A percentile compares a stretch with the other conserved stretches of the same genome.
These are phyloP conservation scores for Geotrupes spiniger DNA, from an alignment of 2,888 invertebrate genomes.

Conservation along the genomic window DNA sequence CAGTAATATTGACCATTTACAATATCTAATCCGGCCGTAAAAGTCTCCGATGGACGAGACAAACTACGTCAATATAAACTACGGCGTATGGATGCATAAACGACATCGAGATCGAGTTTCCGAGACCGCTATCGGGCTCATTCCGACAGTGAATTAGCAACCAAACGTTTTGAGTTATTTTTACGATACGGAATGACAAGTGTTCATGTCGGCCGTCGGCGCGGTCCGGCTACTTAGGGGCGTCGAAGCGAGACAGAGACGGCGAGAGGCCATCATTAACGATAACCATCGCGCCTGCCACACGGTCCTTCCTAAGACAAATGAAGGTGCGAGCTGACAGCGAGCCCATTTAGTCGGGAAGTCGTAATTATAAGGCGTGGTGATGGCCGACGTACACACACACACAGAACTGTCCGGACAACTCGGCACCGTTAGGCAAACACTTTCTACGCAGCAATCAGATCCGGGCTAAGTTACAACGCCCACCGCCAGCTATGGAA, in stretches of 20 bases:
- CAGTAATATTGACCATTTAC: neutral
- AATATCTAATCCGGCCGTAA: constrained; percentile 4
- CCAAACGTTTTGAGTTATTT: constrained; percentile 39
- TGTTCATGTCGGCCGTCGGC: constrained; percentile 40
- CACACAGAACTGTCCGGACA: constrained; percentile 27
- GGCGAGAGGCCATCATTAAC: constrained; percentile 44
- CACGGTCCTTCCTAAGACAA: constrained; percentile 47
- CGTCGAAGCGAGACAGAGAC: constrained; percentile 36
- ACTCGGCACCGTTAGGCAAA: constrained; percentile 43
- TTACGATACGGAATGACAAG: constrained; percentile 43
- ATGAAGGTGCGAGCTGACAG: constrained; percentile 54
- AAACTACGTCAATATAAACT: neutral
- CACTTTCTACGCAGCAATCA: constrained; percentile 32
- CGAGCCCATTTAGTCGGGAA: constrained; percentile 53
- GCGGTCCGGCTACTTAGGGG: constrained; percentile 36
- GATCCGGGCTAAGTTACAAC: no score
- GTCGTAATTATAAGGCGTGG: constrained; percentile 55
- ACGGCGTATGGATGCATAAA: neutral
- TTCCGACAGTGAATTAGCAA: constrained; percentile 33
- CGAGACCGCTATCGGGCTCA: constrained; percentile 24
- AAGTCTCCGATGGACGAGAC: neutral
- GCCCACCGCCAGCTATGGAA: no score
- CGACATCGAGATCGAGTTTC: neutral
- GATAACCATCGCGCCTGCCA: constrained; percentile 48
- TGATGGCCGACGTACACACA: constrained; percentile 30